Conservation (phyloP, 2,113 vertebrate species). For the Sylvietta virens region DNA sequence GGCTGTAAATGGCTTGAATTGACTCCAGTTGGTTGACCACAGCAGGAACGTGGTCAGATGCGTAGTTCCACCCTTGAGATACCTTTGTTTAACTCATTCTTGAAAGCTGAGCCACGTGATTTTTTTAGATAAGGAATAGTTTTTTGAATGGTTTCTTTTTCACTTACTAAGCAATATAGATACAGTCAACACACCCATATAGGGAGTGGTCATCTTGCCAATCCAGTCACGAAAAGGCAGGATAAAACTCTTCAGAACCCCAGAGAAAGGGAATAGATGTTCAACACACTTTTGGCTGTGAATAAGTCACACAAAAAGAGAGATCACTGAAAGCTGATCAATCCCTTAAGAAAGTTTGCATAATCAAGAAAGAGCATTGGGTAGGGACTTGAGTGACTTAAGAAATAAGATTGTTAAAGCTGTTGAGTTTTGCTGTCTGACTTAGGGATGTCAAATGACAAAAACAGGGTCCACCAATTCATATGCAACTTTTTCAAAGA, state of each 20-base stretch:
- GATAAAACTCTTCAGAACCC: neutral
- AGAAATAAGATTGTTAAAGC: neutral
- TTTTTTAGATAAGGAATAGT: neutral
- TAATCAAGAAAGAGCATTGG: neutral
- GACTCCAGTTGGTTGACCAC: neutral
- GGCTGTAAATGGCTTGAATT: neutral
- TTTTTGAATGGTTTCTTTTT: neutral
- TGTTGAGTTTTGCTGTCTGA: neutral
- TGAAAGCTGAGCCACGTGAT: neutral
- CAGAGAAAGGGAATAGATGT: neutral
- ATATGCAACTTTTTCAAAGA: neutral
- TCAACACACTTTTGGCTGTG: accelerated
- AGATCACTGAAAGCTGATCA: neutral
- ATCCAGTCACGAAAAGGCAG: neutral
- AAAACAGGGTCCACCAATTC: neutral
- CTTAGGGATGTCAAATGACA: neutral
- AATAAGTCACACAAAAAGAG: neutral
- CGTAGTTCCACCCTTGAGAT: neutral
- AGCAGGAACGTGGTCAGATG: neutral
- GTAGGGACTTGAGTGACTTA: neutral
- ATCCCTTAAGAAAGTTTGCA: neutral
- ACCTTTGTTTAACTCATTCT: neutral
- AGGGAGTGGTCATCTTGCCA: neutral
- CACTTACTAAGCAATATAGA: neutral
- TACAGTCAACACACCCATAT: neutral